Evolutionary conservation across 2,113 vertebrate species (phyloP).

Genomic region (Isichthys henryi): DNA sequence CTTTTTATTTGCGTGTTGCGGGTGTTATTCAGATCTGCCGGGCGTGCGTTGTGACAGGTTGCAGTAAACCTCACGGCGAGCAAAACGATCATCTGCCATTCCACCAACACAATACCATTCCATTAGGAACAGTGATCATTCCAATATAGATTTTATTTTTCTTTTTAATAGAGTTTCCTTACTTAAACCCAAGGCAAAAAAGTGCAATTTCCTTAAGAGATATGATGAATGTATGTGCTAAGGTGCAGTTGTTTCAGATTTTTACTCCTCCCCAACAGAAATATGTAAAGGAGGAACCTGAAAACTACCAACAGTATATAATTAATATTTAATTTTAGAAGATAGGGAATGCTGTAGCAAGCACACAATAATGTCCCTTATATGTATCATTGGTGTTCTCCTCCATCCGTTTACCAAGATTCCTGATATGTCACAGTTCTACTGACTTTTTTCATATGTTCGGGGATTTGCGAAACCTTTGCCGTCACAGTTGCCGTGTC

Average conservation of each 20-base stretch:
- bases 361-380: conserved; percentile 15
- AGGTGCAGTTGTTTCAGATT: not conserved
- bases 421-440: not conserved
- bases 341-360: conserved; percentile 15
- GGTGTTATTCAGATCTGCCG: not conserved
- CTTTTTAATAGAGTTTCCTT: not conserved
- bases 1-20: not conserved
- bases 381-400: conserved; percentile 33
- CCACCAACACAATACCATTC: not conserved
- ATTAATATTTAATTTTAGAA: conserved; percentile 39
- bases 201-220: not conserved
- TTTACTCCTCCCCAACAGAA: not conserved
- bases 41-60: not conserved
- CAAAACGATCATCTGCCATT: not conserved
- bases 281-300: not conserved
- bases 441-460: not conserved
- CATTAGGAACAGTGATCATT: not conserved
- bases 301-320: conserved; percentile 4
- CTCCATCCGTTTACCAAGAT: not conserved
- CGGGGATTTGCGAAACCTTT: not conserved
- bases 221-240: not conserved
- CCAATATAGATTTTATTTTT: not conserved
- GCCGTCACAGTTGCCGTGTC: not conserved
- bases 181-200: not conserved
- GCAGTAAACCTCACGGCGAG: not conserved